These are phyloP conservation scores for Parelbella ahira DNA, from an alignment of 2,888 invertebrate genomes.

Conservation along the genomic window DNA sequence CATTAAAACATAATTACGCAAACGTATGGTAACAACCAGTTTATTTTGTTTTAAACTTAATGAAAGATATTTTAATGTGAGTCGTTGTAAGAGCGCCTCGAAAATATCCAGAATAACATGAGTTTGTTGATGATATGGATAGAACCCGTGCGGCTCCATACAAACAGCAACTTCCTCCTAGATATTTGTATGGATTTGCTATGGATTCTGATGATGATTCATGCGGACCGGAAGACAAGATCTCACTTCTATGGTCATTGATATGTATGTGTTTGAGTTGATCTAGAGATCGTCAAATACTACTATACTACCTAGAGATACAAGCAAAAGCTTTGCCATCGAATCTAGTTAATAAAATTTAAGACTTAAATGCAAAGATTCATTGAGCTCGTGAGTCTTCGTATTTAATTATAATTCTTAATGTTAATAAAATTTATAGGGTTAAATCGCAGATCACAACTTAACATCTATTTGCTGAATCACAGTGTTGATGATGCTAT, in stretches of 20 bases:
- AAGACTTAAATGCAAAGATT: slow-evolving; percentile 63
- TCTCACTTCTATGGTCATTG: slow-evolving; percentile 32
- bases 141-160: slow-evolving; percentile 71
- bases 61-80: slow-evolving; percentile 32
- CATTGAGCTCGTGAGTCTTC: slow-evolving; percentile 73
- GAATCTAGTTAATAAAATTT: slow-evolving; percentile 44
- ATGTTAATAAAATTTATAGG: slow-evolving; percentile 58
- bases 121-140: slow-evolving; percentile 15
- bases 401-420: slow-evolving; percentile 57
- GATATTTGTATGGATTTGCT: slow-evolving; percentile 69
- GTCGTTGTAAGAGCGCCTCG: slow-evolving; percentile 38
- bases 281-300: too few species aligned
- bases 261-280: slow-evolving; percentile 16
- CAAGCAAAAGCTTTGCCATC: slow-evolving; percentile 52
- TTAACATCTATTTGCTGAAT: slow-evolving; percentile 72
- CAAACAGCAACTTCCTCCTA: slow-evolving; percentile 78
- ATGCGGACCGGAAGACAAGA: slow-evolving; percentile 35
- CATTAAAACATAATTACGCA: slow-evolving; percentile 44
- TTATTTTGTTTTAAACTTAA: slow-evolving; percentile 35
- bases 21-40: slow-evolving; percentile 50
- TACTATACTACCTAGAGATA: too few species aligned
- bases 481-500: slow-evolving; percentile 50
- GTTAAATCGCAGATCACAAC: slow-evolving; percentile 76
- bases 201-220: slow-evolving; percentile 67
- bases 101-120: slow-evolving; percentile 28